Percentiles rank a stretch among this genome's conserved stretches.
These are phyloP conservation scores for Cichlasoma orientale DNA, from an alignment of 2,797 vertebrate genomes.

Conservation along the genomic window DNA sequence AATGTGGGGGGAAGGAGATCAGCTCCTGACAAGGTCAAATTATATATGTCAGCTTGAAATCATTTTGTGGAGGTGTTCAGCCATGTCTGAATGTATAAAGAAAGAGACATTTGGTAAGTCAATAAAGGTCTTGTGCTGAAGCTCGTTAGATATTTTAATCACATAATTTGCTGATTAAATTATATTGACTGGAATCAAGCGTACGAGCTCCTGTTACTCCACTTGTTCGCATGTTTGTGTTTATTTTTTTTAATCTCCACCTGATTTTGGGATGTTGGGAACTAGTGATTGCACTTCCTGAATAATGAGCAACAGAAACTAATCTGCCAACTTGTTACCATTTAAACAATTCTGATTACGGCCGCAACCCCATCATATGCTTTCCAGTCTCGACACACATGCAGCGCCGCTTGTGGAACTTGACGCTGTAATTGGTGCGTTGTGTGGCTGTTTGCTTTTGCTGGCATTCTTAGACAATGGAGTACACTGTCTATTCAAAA, in stretches of 20 bases:
- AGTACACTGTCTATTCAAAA: constrained; percentile 40
- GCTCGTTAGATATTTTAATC: constrained; percentile 64
- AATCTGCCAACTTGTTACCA: constrained; percentile 37
- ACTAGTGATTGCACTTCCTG: constrained; percentile 52
- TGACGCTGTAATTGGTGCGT: constrained; percentile 50
- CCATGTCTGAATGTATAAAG: constrained; percentile 51
- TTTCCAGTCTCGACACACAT: constrained; percentile 12
- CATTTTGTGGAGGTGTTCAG: constrained; percentile 40
- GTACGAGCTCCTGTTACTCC: not conserved
- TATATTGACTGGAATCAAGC: constrained; percentile 33
- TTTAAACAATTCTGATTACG: constrained; percentile 31
- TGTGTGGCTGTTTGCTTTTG: constrained; percentile 25
- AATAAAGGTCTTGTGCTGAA: constrained; percentile 51
- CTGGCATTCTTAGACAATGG: constrained; percentile 27
- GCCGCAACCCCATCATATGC: constrained; percentile 15
- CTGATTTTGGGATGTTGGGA: constrained; percentile 49
- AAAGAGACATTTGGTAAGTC: constrained; percentile 42
- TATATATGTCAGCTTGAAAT: constrained; percentile 63
- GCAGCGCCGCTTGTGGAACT: constrained; percentile 15
- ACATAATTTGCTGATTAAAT: constrained; percentile 61
- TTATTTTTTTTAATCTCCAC: constrained; percentile 29
- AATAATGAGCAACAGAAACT: constrained; percentile 46
- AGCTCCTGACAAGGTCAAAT: constrained; percentile 72
- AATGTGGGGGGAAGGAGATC: constrained; percentile 32
- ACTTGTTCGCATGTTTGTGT: constrained; percentile 24